Conservation (phyloP, 2,888 invertebrate genomes). For the Luperina testacea region DNA sequence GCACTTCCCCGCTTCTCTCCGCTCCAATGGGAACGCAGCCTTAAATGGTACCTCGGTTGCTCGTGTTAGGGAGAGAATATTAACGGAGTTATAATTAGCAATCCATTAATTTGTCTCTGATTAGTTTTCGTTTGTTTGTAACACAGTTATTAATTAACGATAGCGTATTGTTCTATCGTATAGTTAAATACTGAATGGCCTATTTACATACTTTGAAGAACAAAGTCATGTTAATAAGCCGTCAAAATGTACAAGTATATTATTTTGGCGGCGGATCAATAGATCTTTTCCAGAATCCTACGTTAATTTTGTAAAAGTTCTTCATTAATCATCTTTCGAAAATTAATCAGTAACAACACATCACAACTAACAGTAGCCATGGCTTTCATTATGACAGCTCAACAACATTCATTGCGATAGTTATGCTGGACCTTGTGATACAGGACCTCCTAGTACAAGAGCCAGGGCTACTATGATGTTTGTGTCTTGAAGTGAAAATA, state of each 20-base stretch:
- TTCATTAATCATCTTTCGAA: neutral
- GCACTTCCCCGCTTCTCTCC: too few relatives aligned
- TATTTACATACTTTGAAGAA: slow-evolving; percentile 33
- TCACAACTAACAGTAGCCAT: neutral
- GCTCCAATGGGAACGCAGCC: neutral
- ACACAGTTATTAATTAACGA: slow-evolving; percentile 49
- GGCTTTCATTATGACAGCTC: neutral
- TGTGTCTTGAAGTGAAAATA: too few relatives aligned
- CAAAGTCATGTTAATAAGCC: slow-evolving; percentile 30
- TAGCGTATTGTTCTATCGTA: slow-evolving; percentile 15
- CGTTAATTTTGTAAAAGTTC: slow-evolving; percentile 2
- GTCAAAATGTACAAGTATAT: slow-evolving; percentile 19
- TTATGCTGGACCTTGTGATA: too few relatives aligned
- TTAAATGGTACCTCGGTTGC: neutral
- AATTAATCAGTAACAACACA: neutral
- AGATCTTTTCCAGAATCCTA: neutral
- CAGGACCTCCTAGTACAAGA: too few relatives aligned
- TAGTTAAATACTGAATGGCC: slow-evolving; percentile 16
- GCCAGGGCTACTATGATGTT: too few relatives aligned
- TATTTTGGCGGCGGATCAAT: neutral
- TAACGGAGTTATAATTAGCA: slow-evolving; percentile 12
- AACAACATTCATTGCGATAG: neutral
- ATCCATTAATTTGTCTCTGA: slow-evolving; percentile 45
- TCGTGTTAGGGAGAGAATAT: slow-evolving; percentile 1
- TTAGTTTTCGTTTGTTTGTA: slow-evolving; percentile 33